Evolutionary conservation across 2,113 vertebrate genomes (phyloP).

Genomic region (Rafetus swinhoei): DNA sequence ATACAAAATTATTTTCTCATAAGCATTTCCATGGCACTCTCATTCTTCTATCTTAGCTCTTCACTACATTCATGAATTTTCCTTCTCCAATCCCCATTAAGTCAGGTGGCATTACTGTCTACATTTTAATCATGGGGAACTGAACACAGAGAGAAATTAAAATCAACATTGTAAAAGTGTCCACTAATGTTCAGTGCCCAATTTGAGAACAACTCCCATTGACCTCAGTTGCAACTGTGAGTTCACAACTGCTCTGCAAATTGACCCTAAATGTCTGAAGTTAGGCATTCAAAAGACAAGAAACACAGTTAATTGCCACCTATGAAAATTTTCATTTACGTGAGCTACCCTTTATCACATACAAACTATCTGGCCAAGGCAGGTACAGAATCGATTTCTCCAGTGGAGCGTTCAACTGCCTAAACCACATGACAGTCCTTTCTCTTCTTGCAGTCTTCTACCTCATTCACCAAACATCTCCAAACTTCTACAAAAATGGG

Average conservation of each 20-base stretch:
- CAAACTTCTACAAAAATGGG: background rate
- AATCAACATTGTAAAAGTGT: background rate
- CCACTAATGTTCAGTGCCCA: constrained; percentile 8
- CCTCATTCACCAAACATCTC: background rate
- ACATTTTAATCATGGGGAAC: background rate
- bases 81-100: background rate
- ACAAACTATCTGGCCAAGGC: background rate
- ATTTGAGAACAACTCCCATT: background rate
- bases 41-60: background rate
- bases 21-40: background rate
- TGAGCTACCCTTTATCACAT: background rate
- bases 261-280: background rate
- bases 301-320: background rate
- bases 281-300: constrained; percentile 7
- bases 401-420: background rate
- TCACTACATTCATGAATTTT: background rate
- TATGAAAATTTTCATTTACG: constrained; percentile 14
- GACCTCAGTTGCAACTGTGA: background rate
- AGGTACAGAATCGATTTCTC: background rate
- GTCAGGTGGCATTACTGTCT: background rate
- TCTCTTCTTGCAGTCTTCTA: background rate
- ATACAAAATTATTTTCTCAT: background rate
- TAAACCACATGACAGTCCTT: background rate
- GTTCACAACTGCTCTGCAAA: constrained; percentile 30
- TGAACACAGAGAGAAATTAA: background rate